Evolutionary conservation across 2,888 invertebrate species (phyloP).

Genomic region (Shargacucullia verbasci): DNA sequence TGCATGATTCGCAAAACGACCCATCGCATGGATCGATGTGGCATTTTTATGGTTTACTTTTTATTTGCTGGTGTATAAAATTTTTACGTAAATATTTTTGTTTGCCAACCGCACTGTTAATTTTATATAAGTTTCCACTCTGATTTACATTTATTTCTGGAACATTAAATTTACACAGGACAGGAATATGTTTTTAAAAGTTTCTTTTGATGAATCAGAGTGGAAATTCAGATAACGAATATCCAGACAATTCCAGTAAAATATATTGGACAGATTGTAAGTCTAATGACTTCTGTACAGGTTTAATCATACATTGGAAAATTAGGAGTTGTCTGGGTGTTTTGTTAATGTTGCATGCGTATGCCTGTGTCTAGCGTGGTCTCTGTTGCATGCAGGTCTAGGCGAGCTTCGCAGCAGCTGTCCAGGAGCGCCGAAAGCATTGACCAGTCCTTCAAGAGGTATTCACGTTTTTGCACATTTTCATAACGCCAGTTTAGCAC

Average conservation of each 20-base stretch:
- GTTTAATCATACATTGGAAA: no score
- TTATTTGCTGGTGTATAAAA: conserved; percentile 60
- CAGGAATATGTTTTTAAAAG: conserved; percentile 14
- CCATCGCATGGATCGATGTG: conserved; percentile 73
- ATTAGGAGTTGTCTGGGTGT: conserved; percentile 60
- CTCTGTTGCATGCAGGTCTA: conserved; percentile 93
- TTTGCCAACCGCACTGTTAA: conserved; percentile 63
- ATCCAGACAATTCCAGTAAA: conserved; percentile 56
- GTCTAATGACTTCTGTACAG: no score
- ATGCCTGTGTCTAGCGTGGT: conserved; percentile 85
- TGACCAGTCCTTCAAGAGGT: conserved; percentile 90
- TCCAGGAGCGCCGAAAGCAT: conserved; percentile 91
- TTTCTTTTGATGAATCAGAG: conserved; percentile 43
- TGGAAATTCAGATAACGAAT: conserved; percentile 55
- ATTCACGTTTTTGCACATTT: conserved; percentile 62
- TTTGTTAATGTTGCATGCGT: conserved; percentile 79
- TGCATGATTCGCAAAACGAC: conserved; percentile 64
- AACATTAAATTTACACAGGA: conserved; percentile 13
- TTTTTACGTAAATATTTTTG: conserved; percentile 62
- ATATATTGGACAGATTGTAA: no score
- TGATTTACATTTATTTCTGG: conserved; percentile 44
- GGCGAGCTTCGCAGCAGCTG: conserved; percentile 95
- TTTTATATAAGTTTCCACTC: conserved; percentile 63
- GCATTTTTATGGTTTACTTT: conserved; percentile 60
- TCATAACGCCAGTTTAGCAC: conserved; percentile 19